Base-by-base conservation (phyloP, 2,888 invertebrate species). In the Drosophila ochracea region DNA sequence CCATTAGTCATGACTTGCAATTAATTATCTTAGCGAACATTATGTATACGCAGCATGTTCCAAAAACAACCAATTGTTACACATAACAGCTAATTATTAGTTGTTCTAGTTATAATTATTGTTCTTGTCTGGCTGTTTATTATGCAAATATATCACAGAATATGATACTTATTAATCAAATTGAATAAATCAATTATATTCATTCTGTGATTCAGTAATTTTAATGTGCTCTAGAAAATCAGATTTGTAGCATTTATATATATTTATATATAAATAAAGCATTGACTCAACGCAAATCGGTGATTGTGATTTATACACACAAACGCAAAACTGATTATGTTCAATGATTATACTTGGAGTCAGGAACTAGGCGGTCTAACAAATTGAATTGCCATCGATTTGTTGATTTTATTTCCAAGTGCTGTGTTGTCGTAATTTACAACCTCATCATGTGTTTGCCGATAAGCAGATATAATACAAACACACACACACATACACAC, bases 351-450 rank as follows among this genome's bases (percentile, higher is more conserved):
- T 53, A 33, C 43, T 31, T 68, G 30, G 11, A n/a, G 35, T 7
- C n/a, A 30, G 58, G 31, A 41, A 59, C 50, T 47, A 21, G 49
- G 55, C 68, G 37, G 54, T 68, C 74, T 74, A 78, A 76, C 85
- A 83, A 82, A 85, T 85, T 88, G 74, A 72, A 77, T 82, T 80
- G 73, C 62, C 63, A 79, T 77, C 66, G 61, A 49, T 76, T 50
- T 70, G 66, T 28, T 71, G 78, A 63, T 76, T 73, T 80, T 69
- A 64, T 64, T 66, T 59, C 37, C 52, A 28, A 54, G 57, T 53
- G 43, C 35, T 61, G 50, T 64, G 70, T 68, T 80, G 78, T 71
- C 82, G 80, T 76, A 80, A 76, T 87, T 83, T 76, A 81, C 60
- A 71, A 76, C 84, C 83, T 83, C 68, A 50, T 60, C 41, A 37